These are phyloP conservation scores for Phytoseiulus persimilis DNA, from an alignment of 2,888 invertebrate species.

Conservation along the genomic window DNA sequence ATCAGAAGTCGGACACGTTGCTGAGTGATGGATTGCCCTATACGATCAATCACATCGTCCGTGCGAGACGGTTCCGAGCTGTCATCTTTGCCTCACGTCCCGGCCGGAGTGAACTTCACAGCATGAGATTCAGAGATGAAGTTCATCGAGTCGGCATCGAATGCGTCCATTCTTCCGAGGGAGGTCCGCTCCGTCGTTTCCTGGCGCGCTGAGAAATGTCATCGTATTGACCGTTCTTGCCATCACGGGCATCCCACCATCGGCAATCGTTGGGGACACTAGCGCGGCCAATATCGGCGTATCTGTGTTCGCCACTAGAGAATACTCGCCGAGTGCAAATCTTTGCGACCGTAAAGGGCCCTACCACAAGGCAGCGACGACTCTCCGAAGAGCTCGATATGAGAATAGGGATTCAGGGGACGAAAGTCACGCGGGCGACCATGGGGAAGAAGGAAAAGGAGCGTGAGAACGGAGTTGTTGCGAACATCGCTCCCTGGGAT, in stretches of 20 bases:
- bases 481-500: background rate
- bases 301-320: background rate
- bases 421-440: too few relatives aligned
- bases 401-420: background rate
- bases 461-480: background rate
- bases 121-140: too few relatives aligned
- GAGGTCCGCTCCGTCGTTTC: too few relatives aligned
- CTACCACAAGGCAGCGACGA: background rate
- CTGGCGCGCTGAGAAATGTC: background rate
- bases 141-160: too few relatives aligned
- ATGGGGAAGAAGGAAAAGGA: background rate
- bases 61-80: too few relatives aligned
- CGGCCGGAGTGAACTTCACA: too few relatives aligned
- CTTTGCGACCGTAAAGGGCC: background rate
- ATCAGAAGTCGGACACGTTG: too few relatives aligned
- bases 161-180: too few relatives aligned
- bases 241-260: background rate
- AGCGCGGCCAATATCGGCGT: background rate
- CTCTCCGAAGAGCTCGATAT: background rate
- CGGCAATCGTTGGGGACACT: background rate
- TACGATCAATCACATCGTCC: too few relatives aligned
- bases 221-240: background rate
- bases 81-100: too few relatives aligned
- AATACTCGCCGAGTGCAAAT: background rate
- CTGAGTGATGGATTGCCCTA: too few relatives aligned